These are phyloP conservation scores for Mystacornis crossleyi DNA, from an alignment of 2,113 vertebrate species.

Conservation along the genomic window DNA sequence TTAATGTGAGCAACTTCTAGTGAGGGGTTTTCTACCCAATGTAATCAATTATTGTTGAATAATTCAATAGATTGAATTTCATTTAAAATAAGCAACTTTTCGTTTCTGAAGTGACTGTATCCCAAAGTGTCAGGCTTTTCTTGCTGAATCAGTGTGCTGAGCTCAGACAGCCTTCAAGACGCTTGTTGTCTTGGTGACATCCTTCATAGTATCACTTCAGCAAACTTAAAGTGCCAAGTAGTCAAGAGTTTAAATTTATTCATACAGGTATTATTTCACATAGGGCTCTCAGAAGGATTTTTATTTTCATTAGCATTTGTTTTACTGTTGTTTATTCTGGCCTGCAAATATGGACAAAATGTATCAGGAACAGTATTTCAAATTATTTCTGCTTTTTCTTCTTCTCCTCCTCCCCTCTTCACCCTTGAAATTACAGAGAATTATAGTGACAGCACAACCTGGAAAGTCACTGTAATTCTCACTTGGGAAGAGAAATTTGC, in stretches of 20 bases:
- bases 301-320: not conserved
- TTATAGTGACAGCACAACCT: not conserved
- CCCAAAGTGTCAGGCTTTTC: not conserved
- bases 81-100: not conserved
- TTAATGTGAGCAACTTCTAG: not conserved
- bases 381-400: not conserved
- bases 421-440: not conserved
- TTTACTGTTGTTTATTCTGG: not conserved
- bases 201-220: not conserved
- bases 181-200: not conserved
- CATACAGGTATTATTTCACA: not conserved
- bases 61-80: conserved; percentile 24
- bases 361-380: not conserved
- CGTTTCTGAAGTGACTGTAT: not conserved
- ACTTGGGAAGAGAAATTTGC: not conserved
- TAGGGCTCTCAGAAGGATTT: not conserved
- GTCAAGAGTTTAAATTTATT: not conserved
- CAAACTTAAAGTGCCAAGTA: not conserved
- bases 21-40: not conserved
- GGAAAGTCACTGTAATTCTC: not conserved
- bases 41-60: conserved; percentile 34
- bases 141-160: conserved; percentile 31
- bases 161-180: not conserved
- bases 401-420: not conserved
- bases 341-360: not conserved